phyloP scores from a whole-genome alignment of 2,888 invertebrate species.

The Sclerodermus sp. region DNA sequence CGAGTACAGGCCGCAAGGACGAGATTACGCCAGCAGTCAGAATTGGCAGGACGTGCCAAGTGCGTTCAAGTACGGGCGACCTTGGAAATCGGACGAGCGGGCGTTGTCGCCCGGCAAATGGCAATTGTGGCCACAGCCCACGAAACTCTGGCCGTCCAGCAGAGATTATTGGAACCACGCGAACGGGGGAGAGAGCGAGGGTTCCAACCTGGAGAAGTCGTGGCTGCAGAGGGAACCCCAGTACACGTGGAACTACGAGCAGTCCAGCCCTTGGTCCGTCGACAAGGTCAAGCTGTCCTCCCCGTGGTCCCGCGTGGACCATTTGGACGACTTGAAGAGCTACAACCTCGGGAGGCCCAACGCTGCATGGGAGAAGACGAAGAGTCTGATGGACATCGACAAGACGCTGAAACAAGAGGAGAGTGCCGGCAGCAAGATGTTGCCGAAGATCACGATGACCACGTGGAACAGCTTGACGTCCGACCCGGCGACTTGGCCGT shows the following conservation, averaged over 20 bases:
- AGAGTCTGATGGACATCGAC: slow-evolving; percentile 16
- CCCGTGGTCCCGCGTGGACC: slow-evolving; percentile 16
- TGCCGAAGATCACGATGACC: slow-evolving; percentile 42
- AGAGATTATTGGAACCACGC: slow-evolving; percentile 15
- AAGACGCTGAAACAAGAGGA: slow-evolving; percentile 9
- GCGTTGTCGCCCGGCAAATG: slow-evolving; percentile 15
- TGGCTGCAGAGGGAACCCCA: slow-evolving; percentile 19
- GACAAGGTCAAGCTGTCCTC: slow-evolving; percentile 2
- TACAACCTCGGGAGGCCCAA: slow-evolving; percentile 13
- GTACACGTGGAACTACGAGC: slow-evolving; percentile 14
- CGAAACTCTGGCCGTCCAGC: slow-evolving; percentile 20
- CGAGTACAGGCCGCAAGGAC: slow-evolving; percentile 25
- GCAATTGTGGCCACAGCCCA: slow-evolving; percentile 27
- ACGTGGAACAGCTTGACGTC: slow-evolving; percentile 48
- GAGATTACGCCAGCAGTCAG: slow-evolving; percentile 30
- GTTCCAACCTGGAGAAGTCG: slow-evolving; percentile 1
- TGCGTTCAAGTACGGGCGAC: slow-evolving; percentile 25
- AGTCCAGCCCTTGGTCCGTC: slow-evolving; percentile 2
- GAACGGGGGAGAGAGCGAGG: slow-evolving; percentile 5
- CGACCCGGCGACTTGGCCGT: slow-evolving; percentile 52
- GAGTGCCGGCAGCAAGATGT: slow-evolving; percentile 5
- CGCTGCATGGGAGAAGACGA: slow-evolving; percentile 13
- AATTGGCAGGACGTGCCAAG: slow-evolving; percentile 34
- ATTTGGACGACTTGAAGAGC: slow-evolving; percentile 2
- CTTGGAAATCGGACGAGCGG: slow-evolving; percentile 26